These are phyloP conservation scores for Parasteatoda lunata DNA, from an alignment of 2,888 invertebrate species.

Conservation along the genomic window DNA sequence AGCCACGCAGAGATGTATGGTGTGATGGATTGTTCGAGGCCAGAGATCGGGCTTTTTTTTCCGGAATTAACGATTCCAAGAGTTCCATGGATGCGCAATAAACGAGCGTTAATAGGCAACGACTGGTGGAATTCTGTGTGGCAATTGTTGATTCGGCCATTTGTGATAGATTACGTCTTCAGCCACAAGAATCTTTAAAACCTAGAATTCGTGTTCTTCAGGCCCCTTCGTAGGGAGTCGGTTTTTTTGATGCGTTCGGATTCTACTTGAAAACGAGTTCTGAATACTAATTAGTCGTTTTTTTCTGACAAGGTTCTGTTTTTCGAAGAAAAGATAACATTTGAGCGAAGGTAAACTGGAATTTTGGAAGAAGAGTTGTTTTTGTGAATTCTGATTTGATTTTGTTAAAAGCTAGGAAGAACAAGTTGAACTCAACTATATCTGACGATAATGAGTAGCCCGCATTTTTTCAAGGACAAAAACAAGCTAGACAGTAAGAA, in stretches of 20 bases:
- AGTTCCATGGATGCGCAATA: constrained; percentile 25
- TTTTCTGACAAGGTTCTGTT: not conserved
- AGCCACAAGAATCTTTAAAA: not conserved
- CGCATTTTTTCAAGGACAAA: too few relatives aligned
- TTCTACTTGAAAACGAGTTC: not conserved
- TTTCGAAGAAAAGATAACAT: not conserved
- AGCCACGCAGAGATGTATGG: not conserved
- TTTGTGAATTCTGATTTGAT: not conserved
- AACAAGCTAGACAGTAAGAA: too few relatives aligned
- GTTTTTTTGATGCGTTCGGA: not conserved
- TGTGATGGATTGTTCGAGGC: constrained; percentile 38
- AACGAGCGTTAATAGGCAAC: constrained; percentile 33
- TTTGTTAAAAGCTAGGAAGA: too few relatives aligned
- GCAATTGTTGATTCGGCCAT: constrained; percentile 16
- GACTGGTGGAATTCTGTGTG: constrained; percentile 8
- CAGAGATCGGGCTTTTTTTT: constrained; percentile 22
- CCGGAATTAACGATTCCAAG: constrained; percentile 38
- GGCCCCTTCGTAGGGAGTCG: not conserved
- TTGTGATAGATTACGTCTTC: not conserved
- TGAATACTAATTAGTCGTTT: not conserved
- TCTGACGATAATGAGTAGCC: too few relatives aligned
- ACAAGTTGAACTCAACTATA: too few relatives aligned
- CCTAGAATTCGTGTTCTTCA: not conserved
- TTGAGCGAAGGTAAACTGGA: not conserved
- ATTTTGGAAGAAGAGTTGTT: not conserved